phyloP scores from a whole-genome alignment of 2,113 vertebrate species.

The Dasypus novemcinctus region DNA sequence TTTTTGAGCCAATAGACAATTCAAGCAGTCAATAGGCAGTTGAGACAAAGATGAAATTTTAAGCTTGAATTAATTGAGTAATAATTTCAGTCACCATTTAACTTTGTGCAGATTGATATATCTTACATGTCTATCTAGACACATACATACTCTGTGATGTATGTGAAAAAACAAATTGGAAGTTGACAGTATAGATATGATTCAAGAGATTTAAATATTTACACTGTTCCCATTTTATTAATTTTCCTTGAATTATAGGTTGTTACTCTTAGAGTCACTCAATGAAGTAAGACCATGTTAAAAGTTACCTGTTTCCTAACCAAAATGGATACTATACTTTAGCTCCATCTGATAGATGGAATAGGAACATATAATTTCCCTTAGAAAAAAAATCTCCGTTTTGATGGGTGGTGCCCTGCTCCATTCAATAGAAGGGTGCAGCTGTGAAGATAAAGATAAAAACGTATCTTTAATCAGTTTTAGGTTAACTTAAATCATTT shows the following conservation, averaged over 20 bases:
- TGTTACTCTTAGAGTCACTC: background rate
- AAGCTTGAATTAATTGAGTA: background rate
- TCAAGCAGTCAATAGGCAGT: background rate
- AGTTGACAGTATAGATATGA: background rate
- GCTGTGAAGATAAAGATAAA: background rate
- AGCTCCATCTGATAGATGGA: background rate
- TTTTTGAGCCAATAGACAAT: background rate
- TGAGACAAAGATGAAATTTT: background rate
- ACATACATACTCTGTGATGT: background rate
- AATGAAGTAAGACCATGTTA: background rate
- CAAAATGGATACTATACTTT: background rate
- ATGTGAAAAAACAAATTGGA: background rate
- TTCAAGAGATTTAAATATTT: background rate
- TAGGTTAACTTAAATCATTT: constrained; percentile 2
- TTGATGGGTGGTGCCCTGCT: background rate
- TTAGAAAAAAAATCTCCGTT: constrained; percentile 22
- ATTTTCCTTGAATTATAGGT: background rate
- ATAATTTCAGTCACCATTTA: background rate
- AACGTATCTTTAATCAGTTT: background rate
- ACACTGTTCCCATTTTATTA: constrained; percentile 9
- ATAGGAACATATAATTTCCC: constrained; percentile 3
- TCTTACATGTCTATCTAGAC: background rate
- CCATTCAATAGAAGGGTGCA: background rate
- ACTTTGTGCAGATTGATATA: background rate
- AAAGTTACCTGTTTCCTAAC: constrained; percentile 21